phyloP scores from a whole-genome alignment of 2,888 invertebrate genomes.

The Acleris laterana region DNA sequence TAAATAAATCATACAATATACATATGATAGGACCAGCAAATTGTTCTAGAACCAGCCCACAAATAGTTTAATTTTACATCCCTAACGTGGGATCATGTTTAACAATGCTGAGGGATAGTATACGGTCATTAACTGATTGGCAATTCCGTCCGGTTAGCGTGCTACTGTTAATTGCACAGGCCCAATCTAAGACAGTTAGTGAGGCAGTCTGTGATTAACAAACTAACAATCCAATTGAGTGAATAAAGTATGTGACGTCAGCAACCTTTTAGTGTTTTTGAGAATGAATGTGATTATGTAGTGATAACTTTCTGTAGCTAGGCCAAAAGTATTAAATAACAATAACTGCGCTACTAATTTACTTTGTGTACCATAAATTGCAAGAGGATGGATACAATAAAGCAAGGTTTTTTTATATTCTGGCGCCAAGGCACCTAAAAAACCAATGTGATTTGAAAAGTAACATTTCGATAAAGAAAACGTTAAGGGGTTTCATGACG shows the following conservation, averaged over 20 bases:
- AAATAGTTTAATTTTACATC: slow-evolving; percentile 31
- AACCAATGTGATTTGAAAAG: too few species aligned
- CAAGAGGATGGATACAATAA: too few species aligned
- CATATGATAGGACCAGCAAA: neutral
- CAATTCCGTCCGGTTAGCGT: slow-evolving; percentile 66
- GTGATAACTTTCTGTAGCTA: too few species aligned
- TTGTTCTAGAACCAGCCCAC: slow-evolving; percentile 7
- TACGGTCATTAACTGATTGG: slow-evolving; percentile 68
- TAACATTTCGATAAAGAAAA: too few species aligned
- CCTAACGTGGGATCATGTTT: slow-evolving; percentile 34
- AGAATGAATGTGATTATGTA: too few species aligned
- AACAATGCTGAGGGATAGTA: slow-evolving; percentile 37
- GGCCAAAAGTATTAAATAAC: too few species aligned
- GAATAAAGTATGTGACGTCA: slow-evolving; percentile 3
- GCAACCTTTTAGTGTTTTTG: neutral
- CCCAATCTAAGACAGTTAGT: slow-evolving; percentile 73
- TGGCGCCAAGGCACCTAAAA: too few species aligned
- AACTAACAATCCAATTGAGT: slow-evolving; percentile 30
- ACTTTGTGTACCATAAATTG: too few species aligned
- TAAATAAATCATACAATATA: too few species aligned
- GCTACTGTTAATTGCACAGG: slow-evolving; percentile 67
- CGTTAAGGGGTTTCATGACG: too few species aligned
- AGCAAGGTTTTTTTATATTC: too few species aligned
- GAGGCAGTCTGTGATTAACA: slow-evolving; percentile 53
- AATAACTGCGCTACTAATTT: too few species aligned